Evolutionary conservation across 2,113 vertebrate species (phyloP).

Genomic region (Glaucidium brasilianum): DNA sequence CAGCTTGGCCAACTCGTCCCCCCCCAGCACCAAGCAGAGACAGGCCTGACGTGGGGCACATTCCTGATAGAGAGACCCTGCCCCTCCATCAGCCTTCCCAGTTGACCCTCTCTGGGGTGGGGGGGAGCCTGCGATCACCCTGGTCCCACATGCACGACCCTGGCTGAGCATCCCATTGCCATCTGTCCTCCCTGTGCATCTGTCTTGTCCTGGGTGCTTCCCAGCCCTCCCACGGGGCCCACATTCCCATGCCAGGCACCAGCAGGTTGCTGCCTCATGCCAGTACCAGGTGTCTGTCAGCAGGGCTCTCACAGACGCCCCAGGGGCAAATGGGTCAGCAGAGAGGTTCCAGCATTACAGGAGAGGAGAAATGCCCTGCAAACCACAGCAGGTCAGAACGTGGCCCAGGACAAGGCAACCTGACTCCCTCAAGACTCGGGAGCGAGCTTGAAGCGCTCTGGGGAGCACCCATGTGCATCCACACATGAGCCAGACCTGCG

Average conservation of each 20-base stretch:
- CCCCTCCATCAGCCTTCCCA: not conserved
- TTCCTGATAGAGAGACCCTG: not conserved
- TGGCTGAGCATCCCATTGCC: not conserved
- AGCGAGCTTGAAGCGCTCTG: not conserved
- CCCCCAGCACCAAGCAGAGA: not conserved
- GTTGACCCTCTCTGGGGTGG: not conserved
- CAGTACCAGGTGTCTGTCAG: not conserved
- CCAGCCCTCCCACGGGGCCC: not conserved
- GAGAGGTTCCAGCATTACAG: not conserved
- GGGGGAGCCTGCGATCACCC: not conserved
- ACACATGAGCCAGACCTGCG: rapidly evolving
- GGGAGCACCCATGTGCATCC: not conserved
- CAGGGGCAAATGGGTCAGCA: not conserved
- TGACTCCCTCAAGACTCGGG: rapidly evolving
- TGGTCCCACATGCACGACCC: rapidly evolving
- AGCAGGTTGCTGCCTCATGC: not conserved
- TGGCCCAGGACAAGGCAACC: not conserved
- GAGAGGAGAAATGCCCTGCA: rapidly evolving
- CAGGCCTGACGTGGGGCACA: not conserved
- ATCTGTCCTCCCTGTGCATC: not conserved
- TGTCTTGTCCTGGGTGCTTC: not conserved
- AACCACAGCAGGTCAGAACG: not conserved
- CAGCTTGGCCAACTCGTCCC: not conserved
- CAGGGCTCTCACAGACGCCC: not conserved
- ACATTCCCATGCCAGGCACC: not conserved